A percentile compares a stretch with the other conserved stretches of the same genome.
These are phyloP conservation scores for Sebastes glaucus DNA, from an alignment of 2,797 vertebrate genomes.

Conservation along the genomic window DNA sequence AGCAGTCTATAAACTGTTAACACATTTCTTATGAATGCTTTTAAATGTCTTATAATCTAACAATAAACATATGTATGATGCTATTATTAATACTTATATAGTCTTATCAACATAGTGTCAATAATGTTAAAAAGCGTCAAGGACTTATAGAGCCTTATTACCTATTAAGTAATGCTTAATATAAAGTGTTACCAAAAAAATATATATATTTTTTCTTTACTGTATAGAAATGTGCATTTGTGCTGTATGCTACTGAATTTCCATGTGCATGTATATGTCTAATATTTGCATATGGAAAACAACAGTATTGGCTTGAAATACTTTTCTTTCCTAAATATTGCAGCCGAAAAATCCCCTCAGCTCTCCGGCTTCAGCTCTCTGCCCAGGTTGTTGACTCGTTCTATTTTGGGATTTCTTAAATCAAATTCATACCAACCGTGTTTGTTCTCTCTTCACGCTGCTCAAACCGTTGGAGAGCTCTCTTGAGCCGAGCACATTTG, in stretches of 20 bases:
- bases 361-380: not conserved
- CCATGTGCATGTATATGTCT: not conserved
- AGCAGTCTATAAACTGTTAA: no score
- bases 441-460: conserved; percentile 34
- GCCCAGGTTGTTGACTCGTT: conserved; percentile 18
- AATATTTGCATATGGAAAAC: not conserved
- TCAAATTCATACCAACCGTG: conserved; percentile 21
- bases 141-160: no score
- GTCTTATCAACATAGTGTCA: no score
- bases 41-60: no score
- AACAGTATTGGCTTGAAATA: not conserved
- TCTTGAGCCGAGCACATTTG: conserved; percentile 34
- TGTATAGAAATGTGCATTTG: not conserved
- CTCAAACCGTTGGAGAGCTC: conserved; percentile 43
- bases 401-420: conserved; percentile 47
- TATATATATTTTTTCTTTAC: no score
- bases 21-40: no score
- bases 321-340: not conserved
- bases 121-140: no score
- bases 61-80: no score
- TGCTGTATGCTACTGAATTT: not conserved
- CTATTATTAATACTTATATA: no score
- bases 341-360: conserved; percentile 2
- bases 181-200: no score
- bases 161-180: no score